Conservation (phyloP, 2,888 invertebrate genomes). For the Caenorhabditis zanzibari region DNA sequence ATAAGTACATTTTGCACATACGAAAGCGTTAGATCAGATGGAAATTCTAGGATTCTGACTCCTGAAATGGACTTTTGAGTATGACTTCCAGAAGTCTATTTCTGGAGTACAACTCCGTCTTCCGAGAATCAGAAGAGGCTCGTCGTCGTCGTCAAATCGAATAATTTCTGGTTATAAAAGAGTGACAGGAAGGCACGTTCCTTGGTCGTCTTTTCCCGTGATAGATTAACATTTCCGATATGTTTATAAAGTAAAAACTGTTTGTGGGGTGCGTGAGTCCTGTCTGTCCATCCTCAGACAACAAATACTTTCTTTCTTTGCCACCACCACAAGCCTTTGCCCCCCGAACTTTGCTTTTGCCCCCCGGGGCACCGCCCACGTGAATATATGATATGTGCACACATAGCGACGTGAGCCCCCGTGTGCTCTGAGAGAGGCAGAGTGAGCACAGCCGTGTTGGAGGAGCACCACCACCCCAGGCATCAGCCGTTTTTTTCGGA, state of each 20-base stretch:
- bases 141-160: background rate
- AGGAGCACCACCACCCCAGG: slow-evolving; percentile 27
- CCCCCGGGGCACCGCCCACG: slow-evolving; percentile 63
- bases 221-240: slow-evolving; percentile 62
- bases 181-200: slow-evolving; percentile 10
- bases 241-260: slow-evolving; percentile 52
- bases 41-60: background rate
- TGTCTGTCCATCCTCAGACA: slow-evolving; percentile 46
- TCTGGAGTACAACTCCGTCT: background rate
- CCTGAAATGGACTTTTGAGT: background rate
- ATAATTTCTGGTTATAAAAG: slow-evolving; percentile 18
- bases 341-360: slow-evolving; percentile 51
- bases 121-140: slow-evolving; percentile 1
- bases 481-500: slow-evolving; percentile 38
- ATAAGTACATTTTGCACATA: slow-evolving; percentile 4
- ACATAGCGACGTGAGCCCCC: slow-evolving; percentile 60
- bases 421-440: slow-evolving; percentile 39
- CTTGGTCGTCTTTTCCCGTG: slow-evolving; percentile 4
- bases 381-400: slow-evolving; percentile 66
- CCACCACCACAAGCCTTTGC: slow-evolving; percentile 16
- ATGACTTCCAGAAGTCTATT: background rate
- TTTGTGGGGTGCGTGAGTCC: slow-evolving; percentile 20
- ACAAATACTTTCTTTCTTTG: slow-evolving; percentile 15
- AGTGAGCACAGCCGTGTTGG: slow-evolving; percentile 40
- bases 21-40: background rate